Conservation (phyloP, 2,113 vertebrate species). For the Platysteira castanea region DNA sequence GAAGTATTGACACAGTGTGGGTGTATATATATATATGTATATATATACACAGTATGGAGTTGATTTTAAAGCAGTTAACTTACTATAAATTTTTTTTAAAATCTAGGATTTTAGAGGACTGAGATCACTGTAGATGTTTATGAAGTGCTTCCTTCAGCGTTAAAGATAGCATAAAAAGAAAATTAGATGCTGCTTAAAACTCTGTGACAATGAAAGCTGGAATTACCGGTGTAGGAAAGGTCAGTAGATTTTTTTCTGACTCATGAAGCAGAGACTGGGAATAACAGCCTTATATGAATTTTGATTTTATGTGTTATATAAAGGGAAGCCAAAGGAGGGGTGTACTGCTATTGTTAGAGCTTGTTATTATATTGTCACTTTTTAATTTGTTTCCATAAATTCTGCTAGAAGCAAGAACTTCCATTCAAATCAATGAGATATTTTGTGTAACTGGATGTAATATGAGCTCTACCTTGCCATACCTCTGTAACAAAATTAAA, state of each 20-base stretch:
- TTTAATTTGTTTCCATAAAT: background rate
- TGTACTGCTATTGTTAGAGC: background rate
- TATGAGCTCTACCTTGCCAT: background rate
- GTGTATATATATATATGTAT: fast-evolving
- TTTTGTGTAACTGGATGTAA: background rate
- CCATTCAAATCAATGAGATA: background rate
- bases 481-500: background rate
- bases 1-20: background rate
- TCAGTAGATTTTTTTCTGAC: background rate
- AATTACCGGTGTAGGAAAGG: background rate
- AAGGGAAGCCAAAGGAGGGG: background rate
- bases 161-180: background rate
- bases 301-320: background rate
- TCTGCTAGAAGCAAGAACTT: background rate
- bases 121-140: background rate
- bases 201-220: background rate
- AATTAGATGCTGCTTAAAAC: background rate
- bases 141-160: background rate
- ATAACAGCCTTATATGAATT: background rate
- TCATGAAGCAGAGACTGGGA: background rate
- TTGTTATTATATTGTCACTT: background rate
- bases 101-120: background rate
- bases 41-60: background rate
- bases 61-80: background rate
- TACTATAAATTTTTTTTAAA: background rate